phyloP scores from a whole-genome alignment of 2,797 vertebrate genomes.

The Pangasius djambal region DNA sequence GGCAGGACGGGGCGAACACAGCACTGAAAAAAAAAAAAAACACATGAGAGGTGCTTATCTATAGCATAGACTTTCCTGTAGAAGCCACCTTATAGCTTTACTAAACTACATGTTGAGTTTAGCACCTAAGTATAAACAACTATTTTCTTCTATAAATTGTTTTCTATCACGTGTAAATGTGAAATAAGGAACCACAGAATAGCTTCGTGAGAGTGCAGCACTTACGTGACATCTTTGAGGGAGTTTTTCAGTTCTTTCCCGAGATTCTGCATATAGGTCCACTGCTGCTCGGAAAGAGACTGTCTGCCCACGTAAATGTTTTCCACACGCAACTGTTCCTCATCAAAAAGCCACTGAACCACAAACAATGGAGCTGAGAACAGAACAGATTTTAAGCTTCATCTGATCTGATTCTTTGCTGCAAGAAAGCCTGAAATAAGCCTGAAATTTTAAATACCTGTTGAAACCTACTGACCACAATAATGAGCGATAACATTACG shows the following conservation, averaged over 20 bases:
- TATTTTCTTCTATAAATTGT: neutral
- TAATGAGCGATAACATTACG: neutral
- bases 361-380: slow-evolving; percentile 80
- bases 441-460: neutral
- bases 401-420: neutral
- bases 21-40: slow-evolving; percentile 68
- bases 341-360: slow-evolving; percentile 86
- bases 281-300: slow-evolving; percentile 78
- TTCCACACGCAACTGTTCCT: slow-evolving; percentile 83
- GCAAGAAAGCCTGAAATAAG: no score
- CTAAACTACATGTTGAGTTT: neutral
- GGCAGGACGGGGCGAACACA: slow-evolving; percentile 84
- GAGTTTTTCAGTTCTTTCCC: slow-evolving; percentile 81
- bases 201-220: slow-evolving; percentile 26
- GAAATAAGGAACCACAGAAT: neutral
- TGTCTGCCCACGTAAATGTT: slow-evolving; percentile 82
- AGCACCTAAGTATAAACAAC: neutral
- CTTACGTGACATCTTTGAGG: slow-evolving; percentile 80
- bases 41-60: neutral
- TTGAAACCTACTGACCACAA: neutral
- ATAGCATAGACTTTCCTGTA: neutral
- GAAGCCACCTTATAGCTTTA: neutral
- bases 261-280: slow-evolving; percentile 84
- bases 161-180: neutral
- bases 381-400: neutral